Evolutionary conservation across 2,113 vertebrate genomes (phyloP), one percentile per base, ranked within the genome.

Genomic region (Silurus asotus): DNA sequence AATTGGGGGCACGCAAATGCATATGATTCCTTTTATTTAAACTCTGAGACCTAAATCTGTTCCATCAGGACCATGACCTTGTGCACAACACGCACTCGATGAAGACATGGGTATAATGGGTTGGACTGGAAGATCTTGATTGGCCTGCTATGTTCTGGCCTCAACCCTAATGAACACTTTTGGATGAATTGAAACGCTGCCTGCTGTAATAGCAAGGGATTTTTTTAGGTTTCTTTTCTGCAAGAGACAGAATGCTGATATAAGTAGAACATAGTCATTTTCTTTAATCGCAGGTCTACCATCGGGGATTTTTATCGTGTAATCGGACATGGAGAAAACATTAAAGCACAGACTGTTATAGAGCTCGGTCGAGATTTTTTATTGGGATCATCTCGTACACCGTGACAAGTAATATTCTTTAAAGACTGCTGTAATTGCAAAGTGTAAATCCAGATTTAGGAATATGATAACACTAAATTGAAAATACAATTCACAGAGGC

Each of bases 311-410:
- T 79, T 37, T 59, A 59, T 45, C 25, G 45, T 79, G 45, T 78
- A 58, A 78, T 59, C 28, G 20, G 77, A 79, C 77, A 79, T 37
- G 7, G n/a, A 77, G 51, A 77, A 58, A 78, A 78, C 53, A 78
- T 58, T 37, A 28, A 17, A 8, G 7, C 51, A 55, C n/a, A 78
- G 75, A 78, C 14, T 28, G 53, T 78, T 56, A 58, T 56, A 19
- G 23, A 28, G 11, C 75, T 28, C 75, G 9, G 53, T n/a, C 14
- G 8, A 76, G 74, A 78, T 78, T 78, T 78, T 78, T 78, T 78
- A 78, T 78, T 58, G 25, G n/a, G 76, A 55, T 78, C 28, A 25
- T 78, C 75, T 56, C 0, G 51, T 78, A 28, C n/a, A 58, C 2
- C 5, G 76, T 78, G 76, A 78, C 53, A 58, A 37, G 55, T 58